These are phyloP conservation scores for Grapholita molesta DNA, from an alignment of 1,140 invertebrate species.

Conservation along the genomic window DNA sequence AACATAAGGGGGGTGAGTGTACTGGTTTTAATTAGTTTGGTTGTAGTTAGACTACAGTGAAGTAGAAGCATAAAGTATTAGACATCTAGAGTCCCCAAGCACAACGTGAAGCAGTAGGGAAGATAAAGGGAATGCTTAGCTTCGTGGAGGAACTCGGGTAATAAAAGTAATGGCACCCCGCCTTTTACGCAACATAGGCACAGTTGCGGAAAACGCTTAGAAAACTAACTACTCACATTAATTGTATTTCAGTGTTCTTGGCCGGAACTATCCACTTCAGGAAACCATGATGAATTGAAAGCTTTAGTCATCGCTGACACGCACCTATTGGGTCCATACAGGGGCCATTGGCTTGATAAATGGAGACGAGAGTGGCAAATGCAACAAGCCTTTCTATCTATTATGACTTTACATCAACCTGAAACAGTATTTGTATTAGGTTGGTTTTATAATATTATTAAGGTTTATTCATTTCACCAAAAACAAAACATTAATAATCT, in stretches of 20 bases:
- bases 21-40: too few species aligned
- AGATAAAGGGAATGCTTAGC: too few species aligned
- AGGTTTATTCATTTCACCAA: neutral
- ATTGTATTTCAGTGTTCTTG: conserved; percentile 56
- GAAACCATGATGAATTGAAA: conserved; percentile 64
- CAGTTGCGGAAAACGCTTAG: too few species aligned
- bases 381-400: conserved; percentile 94
- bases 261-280: conserved; percentile 36
- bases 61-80: too few species aligned
- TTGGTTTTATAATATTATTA: conserved; percentile 50
- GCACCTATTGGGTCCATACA: conserved; percentile 91
- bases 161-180: too few species aligned
- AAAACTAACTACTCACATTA: too few species aligned
- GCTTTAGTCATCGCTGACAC: conserved; percentile 95
- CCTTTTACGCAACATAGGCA: too few species aligned
- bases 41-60: too few species aligned
- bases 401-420: conserved; percentile 90
- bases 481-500: neutral
- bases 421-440: conserved; percentile 95
- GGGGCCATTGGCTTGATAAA: conserved; percentile 98
- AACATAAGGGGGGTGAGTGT: too few species aligned
- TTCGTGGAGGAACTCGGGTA: too few species aligned
- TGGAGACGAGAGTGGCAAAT: conserved; percentile 98
- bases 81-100: too few species aligned
- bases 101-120: too few species aligned